phyloP scores from a whole-genome alignment of 2,888 invertebrate genomes.

The Epistrophe grossulariae region DNA sequence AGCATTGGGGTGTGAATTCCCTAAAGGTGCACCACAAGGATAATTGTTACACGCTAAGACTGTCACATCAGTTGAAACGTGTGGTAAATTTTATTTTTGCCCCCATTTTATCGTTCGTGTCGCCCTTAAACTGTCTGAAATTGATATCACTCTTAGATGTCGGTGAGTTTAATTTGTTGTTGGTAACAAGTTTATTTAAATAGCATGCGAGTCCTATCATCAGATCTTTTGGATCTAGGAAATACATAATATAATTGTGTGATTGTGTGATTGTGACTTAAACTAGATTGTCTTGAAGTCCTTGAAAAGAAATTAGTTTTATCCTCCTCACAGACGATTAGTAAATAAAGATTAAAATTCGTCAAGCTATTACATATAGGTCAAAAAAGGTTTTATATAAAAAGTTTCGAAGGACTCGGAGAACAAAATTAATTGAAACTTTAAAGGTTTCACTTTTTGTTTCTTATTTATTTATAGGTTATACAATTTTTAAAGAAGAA shows the following conservation, averaged over 20 bases:
- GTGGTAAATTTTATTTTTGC: slow-evolving; percentile 42
- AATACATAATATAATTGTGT: neutral
- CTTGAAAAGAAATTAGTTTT: slow-evolving; percentile 11
- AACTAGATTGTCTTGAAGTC: neutral
- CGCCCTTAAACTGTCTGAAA: slow-evolving; percentile 65
- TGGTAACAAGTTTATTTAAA: slow-evolving; percentile 60
- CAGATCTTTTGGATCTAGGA: slow-evolving; percentile 8
- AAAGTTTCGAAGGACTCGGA: neutral
- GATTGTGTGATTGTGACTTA: slow-evolving; percentile 4
- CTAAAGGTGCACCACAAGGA: slow-evolving; percentile 56
- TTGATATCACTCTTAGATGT: slow-evolving; percentile 57
- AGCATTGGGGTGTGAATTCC: slow-evolving; percentile 54
- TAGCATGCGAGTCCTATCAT: slow-evolving; percentile 17
- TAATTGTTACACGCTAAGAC: slow-evolving; percentile 55
- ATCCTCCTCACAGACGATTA: neutral
- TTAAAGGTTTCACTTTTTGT: neutral
- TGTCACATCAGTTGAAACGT: slow-evolving; percentile 64
- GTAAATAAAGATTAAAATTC: neutral
- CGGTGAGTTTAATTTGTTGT: slow-evolving; percentile 34
- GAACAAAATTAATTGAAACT: neutral
- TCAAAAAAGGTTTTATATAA: neutral
- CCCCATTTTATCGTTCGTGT: slow-evolving; percentile 28
- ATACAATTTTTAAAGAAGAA: too few relatives aligned
- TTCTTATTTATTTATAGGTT: too few relatives aligned
- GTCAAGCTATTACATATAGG: neutral